phyloP scores from a whole-genome alignment of 2,888 invertebrate species.

The Nephrotoma appendiculata region DNA sequence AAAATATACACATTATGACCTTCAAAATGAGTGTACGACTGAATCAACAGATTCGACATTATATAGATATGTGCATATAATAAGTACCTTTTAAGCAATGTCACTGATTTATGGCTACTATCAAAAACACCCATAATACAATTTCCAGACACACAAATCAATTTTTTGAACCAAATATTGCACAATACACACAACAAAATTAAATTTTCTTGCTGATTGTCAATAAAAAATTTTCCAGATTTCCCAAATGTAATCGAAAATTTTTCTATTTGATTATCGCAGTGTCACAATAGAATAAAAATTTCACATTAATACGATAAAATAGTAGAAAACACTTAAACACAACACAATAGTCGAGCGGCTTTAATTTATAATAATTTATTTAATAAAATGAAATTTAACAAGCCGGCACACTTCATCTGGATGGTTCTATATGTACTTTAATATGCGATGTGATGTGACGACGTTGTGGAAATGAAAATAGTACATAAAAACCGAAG shows the following conservation, averaged over 20 bases:
- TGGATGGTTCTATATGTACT: not conserved
- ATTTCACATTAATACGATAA: not conserved
- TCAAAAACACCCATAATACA: not conserved
- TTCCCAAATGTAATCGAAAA: not conserved
- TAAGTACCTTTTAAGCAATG: not conserved
- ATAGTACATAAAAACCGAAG: not conserved
- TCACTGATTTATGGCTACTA: not conserved
- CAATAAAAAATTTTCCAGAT: not conserved
- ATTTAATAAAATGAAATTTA: not conserved
- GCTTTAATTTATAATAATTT: not conserved
- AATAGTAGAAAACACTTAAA: too few relatives aligned
- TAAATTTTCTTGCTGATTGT: too few relatives aligned
- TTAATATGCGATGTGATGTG: not conserved
- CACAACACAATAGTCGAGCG: not conserved
- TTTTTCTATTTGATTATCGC: not conserved
- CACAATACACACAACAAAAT: too few relatives aligned
- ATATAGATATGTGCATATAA: not conserved
- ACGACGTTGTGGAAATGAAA: not conserved
- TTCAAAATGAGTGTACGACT: not conserved
- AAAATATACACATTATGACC: not conserved
- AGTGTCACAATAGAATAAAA: not conserved
- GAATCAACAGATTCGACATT: not conserved
- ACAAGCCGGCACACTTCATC: not conserved
- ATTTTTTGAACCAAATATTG: not conserved
- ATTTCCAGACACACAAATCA: not conserved